Conservation (phyloP, 2,113 vertebrate species). For the Stictonetta naevosa region DNA sequence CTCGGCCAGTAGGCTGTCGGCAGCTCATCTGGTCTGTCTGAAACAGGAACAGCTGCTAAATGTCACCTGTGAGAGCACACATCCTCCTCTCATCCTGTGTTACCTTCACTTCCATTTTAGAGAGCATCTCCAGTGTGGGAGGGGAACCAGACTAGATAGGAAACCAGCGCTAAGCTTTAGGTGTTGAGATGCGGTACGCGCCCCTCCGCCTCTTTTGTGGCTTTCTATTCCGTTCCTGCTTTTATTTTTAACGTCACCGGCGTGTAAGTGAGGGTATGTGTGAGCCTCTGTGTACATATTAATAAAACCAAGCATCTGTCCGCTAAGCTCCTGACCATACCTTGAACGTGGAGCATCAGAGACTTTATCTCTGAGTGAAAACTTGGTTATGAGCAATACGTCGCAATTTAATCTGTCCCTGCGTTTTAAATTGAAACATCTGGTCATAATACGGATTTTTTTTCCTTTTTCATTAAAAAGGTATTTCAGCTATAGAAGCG, state of each 20-base stretch:
- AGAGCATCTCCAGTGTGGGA: conserved; percentile 14
- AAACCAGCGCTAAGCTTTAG: conserved; percentile 28
- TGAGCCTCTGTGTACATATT: not conserved
- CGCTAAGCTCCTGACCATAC: not conserved
- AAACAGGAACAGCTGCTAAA: not conserved
- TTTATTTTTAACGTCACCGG: conserved; percentile 42
- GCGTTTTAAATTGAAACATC: not conserved
- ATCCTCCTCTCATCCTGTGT: not conserved
- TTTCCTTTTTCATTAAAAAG: not conserved
- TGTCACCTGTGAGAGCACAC: not conserved
- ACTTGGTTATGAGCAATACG: not conserved
- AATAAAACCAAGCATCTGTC: not conserved
- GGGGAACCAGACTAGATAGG: conserved; percentile 41
- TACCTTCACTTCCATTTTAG: not conserved
- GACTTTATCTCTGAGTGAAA: not conserved
- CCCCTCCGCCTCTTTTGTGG: conserved; percentile 53
- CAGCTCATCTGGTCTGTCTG: not conserved
- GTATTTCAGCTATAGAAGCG: not conserved
- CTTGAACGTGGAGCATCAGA: rapidly evolving
- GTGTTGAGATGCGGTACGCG: conserved; percentile 9
- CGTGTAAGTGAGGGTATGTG: not conserved
- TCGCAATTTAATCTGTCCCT: not conserved
- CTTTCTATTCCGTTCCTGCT: conserved; percentile 52
- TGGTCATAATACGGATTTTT: not conserved
- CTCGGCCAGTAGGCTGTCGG: not conserved